Percentiles rank a stretch among this genome's conserved stretches.
phyloP scores from a whole-genome alignment of 2,113 vertebrate genomes.

The Eulacestoma nigropectus region DNA sequence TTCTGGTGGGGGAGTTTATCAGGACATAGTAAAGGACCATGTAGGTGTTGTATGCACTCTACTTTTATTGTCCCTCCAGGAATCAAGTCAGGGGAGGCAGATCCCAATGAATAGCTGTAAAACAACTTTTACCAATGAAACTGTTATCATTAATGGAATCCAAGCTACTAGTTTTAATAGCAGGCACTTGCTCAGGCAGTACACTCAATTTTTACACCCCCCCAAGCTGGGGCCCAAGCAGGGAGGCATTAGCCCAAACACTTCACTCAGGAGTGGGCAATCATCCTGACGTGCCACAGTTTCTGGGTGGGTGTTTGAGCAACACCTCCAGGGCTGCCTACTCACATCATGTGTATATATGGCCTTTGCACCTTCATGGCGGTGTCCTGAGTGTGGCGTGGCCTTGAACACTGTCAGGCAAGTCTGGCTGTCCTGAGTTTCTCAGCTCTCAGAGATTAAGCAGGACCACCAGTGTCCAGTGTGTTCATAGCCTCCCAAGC shows the following conservation, averaged over 20 bases:
- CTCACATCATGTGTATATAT: background rate
- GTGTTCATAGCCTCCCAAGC: background rate
- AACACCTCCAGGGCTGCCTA: background rate
- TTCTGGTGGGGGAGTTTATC: background rate
- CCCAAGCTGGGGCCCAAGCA: background rate
- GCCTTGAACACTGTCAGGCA: background rate
- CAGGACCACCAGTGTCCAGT: background rate
- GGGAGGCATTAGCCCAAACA: background rate
- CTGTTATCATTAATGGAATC: background rate
- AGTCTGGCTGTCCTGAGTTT: background rate
- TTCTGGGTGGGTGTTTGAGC: background rate
- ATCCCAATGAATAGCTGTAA: background rate
- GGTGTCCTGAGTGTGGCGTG: background rate
- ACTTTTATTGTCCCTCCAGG: background rate
- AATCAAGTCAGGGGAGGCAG: background rate
- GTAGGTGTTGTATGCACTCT: background rate
- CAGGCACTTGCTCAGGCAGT: background rate
- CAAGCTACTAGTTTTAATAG: background rate
- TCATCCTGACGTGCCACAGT: rapidly evolving
- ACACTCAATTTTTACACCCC: background rate
- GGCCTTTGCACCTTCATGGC: background rate
- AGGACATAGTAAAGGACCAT: background rate
- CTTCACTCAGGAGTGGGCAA: background rate
- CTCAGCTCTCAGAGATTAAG: background rate
- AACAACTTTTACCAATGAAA: background rate